Percentiles rank a stretch among this genome's conserved stretches.
These are phyloP conservation scores for Spinus olivaceus DNA, from an alignment of 2,797 vertebrate genomes.

Conservation along the genomic window DNA sequence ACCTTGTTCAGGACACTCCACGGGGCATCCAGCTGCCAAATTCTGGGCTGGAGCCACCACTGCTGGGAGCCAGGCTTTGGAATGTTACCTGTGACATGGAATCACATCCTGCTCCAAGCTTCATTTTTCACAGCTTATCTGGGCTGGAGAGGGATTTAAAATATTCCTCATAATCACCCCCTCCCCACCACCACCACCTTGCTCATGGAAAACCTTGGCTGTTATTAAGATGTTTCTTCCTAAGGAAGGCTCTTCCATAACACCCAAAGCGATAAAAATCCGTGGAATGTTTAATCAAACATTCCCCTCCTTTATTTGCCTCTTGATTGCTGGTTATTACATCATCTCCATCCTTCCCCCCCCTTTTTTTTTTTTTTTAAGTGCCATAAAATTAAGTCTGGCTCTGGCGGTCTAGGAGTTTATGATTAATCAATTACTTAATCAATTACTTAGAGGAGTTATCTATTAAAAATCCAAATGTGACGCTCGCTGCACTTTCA, in stretches of 20 bases:
- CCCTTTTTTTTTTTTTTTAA: background rate
- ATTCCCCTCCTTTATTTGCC: slow-evolving; percentile 25
- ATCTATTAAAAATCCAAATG: slow-evolving; percentile 51
- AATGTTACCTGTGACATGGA: background rate
- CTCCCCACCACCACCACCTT: background rate
- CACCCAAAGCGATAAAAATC: background rate
- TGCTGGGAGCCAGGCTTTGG: background rate
- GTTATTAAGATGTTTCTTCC: background rate
- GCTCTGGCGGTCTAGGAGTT: slow-evolving; percentile 43
- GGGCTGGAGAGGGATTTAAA: background rate
- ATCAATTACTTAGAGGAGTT: slow-evolving; percentile 63
- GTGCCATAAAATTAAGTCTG: slow-evolving; percentile 45
- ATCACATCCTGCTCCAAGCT: background rate
- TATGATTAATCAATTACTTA: slow-evolving; percentile 69
- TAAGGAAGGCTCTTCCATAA: background rate
- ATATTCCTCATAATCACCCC: background rate
- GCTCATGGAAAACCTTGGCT: background rate
- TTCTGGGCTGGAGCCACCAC: background rate
- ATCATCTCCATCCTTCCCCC: background rate
- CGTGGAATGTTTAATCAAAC: slow-evolving; percentile 52
- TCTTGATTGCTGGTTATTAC: slow-evolving; percentile 28
- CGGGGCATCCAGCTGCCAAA: background rate
- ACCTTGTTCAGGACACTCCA: background rate
- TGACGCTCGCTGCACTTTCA: background rate
- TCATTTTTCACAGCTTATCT: background rate